Base-by-base conservation (phyloP, 2,797 vertebrate genomes). In the Sardinella longiceps region DNA sequence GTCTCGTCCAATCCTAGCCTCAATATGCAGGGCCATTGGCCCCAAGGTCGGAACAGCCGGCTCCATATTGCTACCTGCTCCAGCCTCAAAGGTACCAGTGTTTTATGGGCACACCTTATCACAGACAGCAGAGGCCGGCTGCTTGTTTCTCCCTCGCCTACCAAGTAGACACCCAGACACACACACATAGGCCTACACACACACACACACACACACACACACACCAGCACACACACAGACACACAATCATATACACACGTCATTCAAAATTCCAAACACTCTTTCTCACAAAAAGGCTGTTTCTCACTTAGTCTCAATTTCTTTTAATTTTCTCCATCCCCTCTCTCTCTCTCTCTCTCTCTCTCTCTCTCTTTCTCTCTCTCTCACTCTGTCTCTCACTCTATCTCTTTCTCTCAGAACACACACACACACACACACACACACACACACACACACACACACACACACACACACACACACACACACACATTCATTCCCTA, bases 181-280 rank as follows among this genome's bases (percentile, higher is more conserved):
- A 18, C 14, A 37, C 14, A 28, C 60, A 66, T 28, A 30, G 10
- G 30, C 25, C 28, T 11, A 28, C 3, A 30, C 11, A 63, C 25
- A 28, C 25, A 63, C 60, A 63, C n/a, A 70, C n/a, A 30, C 11
- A 18, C 14, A 33, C 30, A 30, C 63, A 70, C 28, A 33, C 12
- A 70, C 28, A 70, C 25, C 9, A 11, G n/a, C 53, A 1, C 18
- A 56, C 53, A n/a, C 58, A 25, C 58, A 63, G 23, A 63, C n/a
- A 11, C 60, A 30, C 58, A 60, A n/a, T 23, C 58, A 60, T n/a
- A 60, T 60, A n/a, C 58, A 60, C n/a, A 10, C n/a, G n/a, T 3
- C n/a, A 60, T 60, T n/a, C 58, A 63, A 63, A 63, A 63, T 63
- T 25, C 60, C 25, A 28, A 25, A 63, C 60, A 63, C 81, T 87